phyloP scores from a whole-genome alignment of 2,888 invertebrate genomes.

The Hedya salicella region DNA sequence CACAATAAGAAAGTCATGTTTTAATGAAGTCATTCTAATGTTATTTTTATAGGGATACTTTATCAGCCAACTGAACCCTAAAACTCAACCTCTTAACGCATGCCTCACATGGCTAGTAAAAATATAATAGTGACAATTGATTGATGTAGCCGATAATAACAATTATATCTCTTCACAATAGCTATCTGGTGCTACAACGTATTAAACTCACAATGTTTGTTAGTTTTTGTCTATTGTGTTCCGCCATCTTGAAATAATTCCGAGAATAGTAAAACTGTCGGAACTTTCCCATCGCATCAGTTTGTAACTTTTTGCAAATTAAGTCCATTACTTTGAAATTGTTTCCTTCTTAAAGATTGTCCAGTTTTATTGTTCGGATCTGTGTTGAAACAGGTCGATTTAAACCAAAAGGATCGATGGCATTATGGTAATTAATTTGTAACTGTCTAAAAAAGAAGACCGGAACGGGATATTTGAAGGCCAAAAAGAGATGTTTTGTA shows the following conservation, averaged over 20 bases:
- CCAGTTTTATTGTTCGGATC: conserved; percentile 1
- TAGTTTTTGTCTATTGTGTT: conserved; percentile 29
- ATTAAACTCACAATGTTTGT: conserved; percentile 11
- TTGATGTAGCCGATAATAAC: conserved; percentile 9
- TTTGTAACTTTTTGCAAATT: conserved; percentile 27
- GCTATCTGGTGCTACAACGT: background rate
- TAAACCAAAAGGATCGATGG: background rate
- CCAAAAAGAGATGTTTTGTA: too few relatives aligned
- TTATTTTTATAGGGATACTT: too few relatives aligned
- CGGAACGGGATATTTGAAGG: too few relatives aligned
- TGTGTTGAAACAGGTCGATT: background rate
- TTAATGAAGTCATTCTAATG: too few relatives aligned
- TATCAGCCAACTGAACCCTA: background rate
- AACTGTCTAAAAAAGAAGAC: too few relatives aligned
- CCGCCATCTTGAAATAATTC: conserved; percentile 14
- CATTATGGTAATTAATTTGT: too few relatives aligned
- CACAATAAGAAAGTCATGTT: too few relatives aligned
- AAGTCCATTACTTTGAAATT: conserved; percentile 17
- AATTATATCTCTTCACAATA: conserved; percentile 1
- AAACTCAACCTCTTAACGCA: background rate
- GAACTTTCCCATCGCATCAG: conserved; percentile 28
- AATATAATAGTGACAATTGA: conserved; percentile 23
- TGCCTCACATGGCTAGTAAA: background rate
- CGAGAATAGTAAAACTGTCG: conserved; percentile 15
- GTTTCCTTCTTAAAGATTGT: conserved; percentile 7